Evolutionary conservation across 2,797 vertebrate species (phyloP).

Genomic region (Gallirallus australis): DNA sequence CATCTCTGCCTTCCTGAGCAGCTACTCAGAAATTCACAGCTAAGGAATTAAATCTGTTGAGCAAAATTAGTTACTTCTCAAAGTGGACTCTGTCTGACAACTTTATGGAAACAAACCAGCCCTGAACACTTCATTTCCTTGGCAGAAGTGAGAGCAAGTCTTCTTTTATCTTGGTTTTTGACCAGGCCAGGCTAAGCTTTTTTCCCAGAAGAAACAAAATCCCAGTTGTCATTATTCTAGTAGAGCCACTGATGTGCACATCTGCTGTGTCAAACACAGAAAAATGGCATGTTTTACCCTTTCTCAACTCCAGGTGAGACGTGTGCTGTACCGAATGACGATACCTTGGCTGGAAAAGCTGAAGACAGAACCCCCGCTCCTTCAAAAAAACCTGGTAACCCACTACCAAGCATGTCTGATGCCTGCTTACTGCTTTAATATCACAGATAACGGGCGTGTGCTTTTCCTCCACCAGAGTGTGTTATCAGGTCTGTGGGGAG

Average conservation of each 20-base stretch:
- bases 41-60: background rate
- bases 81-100: background rate
- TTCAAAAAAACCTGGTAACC: conserved; percentile 81
- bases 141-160: background rate
- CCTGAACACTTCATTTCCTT: background rate
- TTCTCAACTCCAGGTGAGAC: conserved; percentile 71
- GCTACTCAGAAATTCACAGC: background rate
- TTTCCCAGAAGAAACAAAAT: background rate
- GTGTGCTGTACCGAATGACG: conserved; percentile 86
- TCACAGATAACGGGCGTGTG: background rate
- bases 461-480: conserved; percentile 78
- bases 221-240: background rate
- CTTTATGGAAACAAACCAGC: background rate
- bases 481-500: conserved; percentile 88
- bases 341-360: conserved; percentile 78
- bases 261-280: background rate
- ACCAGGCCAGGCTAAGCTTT: background rate
- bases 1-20: background rate
- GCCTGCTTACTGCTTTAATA: background rate
- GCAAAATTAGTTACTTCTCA: background rate
- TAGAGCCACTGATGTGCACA: background rate
- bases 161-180: background rate
- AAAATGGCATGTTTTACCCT: background rate
- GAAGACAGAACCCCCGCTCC: conserved; percentile 68
- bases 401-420: background rate